Percentiles rank a stretch among this genome's conserved stretches.
Conservation (phyloP, 1,140 invertebrate genomes). For the Polyergus mexicanus region DNA sequence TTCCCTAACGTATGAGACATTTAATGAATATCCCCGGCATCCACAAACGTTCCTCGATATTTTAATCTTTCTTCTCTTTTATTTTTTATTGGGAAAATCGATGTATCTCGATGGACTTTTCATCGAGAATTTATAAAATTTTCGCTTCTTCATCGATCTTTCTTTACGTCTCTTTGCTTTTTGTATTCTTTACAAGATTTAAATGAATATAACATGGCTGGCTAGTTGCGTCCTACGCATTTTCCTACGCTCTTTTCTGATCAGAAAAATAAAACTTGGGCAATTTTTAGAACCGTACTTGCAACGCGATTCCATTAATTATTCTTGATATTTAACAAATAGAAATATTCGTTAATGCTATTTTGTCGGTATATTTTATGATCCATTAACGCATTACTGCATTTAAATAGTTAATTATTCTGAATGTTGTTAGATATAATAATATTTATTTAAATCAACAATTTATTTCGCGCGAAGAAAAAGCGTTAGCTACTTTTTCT, state of each 20-base stretch:
- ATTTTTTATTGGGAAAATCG: not conserved
- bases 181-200: not conserved
- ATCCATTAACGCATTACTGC: slow-evolving; percentile 9
- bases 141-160: not conserved
- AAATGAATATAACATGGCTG: not conserved
- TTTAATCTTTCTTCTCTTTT: not conserved
- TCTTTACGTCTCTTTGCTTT: not conserved
- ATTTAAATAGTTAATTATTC: slow-evolving; percentile 42
- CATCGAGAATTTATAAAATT: not conserved
- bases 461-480: not conserved
- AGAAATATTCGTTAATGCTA: slow-evolving; percentile 17
- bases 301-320: not conserved
- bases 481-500: not conserved
- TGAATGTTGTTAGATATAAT: not conserved
- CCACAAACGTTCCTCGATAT: not conserved
- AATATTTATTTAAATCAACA: slow-evolving; percentile 4
- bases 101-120: not conserved
- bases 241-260: not conserved
- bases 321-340: not conserved
- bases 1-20: not conserved
- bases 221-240: not conserved
- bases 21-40: not conserved
- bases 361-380: slow-evolving; percentile 25
- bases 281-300: not conserved
- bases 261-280: not conserved